These are phyloP conservation scores for Caranx ignobilis DNA, from an alignment of 2,113 vertebrate species.

Conservation along the genomic window DNA sequence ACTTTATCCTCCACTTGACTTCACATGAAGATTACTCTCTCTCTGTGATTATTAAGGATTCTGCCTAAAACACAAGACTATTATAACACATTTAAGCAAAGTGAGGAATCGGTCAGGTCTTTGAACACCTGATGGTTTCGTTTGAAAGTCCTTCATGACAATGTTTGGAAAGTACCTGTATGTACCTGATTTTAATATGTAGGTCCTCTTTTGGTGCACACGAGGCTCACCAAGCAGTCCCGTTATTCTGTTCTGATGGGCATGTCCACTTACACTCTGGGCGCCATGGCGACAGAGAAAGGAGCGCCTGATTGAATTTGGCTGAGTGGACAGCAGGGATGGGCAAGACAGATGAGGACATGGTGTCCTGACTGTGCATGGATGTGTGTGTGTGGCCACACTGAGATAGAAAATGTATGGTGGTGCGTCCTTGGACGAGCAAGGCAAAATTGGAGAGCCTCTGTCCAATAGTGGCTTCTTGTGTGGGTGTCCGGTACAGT, in stretches of 20 bases:
- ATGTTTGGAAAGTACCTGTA: background rate
- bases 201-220: background rate
- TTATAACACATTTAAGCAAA: background rate
- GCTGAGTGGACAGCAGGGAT: constrained; percentile 66
- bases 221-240: constrained; percentile 8
- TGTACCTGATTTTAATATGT: constrained; percentile 1
- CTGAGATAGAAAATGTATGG: constrained; percentile 6
- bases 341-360: constrained; percentile 70
- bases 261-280: constrained; percentile 60
- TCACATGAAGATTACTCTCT: background rate
- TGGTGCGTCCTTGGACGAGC: background rate
- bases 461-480: background rate
- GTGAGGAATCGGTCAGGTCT: background rate
- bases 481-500: constrained; percentile 22
- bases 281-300: constrained; percentile 70
- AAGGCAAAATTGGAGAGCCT: background rate
- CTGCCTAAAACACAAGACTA: background rate
- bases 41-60: background rate
- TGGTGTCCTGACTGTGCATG: constrained; percentile 48
- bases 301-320: constrained; percentile 78
- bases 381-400: constrained; percentile 1
- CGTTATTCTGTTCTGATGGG: constrained; percentile 44
- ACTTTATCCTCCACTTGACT: background rate
- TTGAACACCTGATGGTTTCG: background rate
- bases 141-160: background rate